phyloP scores from a whole-genome alignment of 2,797 vertebrate species.

The Pempheris klunzingeri region DNA sequence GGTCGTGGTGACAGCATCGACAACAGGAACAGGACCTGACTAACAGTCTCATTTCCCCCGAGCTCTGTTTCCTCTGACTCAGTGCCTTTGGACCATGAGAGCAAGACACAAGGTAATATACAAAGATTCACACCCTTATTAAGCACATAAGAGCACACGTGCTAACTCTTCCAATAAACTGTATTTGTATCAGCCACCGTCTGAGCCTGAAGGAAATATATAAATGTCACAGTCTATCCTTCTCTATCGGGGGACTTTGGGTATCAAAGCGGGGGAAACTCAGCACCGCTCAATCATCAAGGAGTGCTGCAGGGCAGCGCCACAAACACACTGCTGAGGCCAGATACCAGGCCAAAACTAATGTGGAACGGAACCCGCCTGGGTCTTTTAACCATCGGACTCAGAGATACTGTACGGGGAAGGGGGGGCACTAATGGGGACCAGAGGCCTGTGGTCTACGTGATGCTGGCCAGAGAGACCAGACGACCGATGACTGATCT shows the following conservation, averaged over 20 bases:
- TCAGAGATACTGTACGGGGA: conserved; percentile 68
- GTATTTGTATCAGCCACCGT: conserved; percentile 2
- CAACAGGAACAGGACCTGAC: conserved; percentile 80
- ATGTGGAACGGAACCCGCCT: conserved; percentile 74
- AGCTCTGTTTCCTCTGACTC: conserved; percentile 81
- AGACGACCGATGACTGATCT: conserved; percentile 81
- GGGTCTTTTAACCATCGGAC: conserved; percentile 67
- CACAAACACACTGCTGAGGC: conserved; percentile 65
- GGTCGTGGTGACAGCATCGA: conserved; percentile 66
- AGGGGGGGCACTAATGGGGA: conserved; percentile 78
- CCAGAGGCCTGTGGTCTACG: conserved; percentile 77
- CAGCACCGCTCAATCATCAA: conserved; percentile 68
- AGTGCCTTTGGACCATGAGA: conserved; percentile 58
- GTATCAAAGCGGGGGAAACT: conserved; percentile 78
- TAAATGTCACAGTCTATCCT: conserved; percentile 46
- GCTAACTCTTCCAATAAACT: neutral
- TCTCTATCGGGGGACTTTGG: conserved; percentile 54
- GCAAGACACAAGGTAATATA: conserved; percentile 32
- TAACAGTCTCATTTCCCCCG: conserved; percentile 77
- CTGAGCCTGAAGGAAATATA: conserved; percentile 27
- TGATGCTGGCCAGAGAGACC: conserved; percentile 81
- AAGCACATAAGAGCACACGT: neutral
- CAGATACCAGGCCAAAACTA: conserved; percentile 70
- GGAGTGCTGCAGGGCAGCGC: conserved; percentile 67
- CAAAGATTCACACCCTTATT: conserved; percentile 13